Conservation (phyloP, 2,113 vertebrate species). For the Orientallactaga bullata region DNA sequence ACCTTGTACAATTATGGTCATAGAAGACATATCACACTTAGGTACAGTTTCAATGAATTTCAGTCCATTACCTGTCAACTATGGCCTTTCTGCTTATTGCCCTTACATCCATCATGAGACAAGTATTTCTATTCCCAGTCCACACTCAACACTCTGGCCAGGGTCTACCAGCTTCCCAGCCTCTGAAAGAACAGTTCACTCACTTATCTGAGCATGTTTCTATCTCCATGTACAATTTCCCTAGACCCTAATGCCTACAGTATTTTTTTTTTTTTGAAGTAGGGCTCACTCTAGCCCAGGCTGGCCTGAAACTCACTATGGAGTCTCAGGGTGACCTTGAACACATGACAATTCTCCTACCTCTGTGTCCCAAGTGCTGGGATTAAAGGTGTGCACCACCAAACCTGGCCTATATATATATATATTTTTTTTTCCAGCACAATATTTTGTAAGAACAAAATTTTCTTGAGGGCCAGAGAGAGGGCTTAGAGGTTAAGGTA, state of each 20-base stretch:
- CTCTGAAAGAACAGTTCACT: background rate
- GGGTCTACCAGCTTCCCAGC: background rate
- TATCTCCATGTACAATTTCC: background rate
- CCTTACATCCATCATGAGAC: background rate
- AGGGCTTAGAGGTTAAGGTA: too few relatives aligned
- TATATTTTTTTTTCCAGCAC: background rate
- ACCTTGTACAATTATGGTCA: background rate
- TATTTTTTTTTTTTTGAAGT: too few relatives aligned
- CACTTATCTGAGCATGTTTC: background rate
- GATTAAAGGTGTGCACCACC: too few relatives aligned
- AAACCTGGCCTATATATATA: too few relatives aligned
- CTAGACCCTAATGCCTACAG: background rate
- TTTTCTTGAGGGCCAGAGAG: too few relatives aligned
- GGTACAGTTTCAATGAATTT: background rate
- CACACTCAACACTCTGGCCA: background rate
- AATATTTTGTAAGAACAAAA: background rate
- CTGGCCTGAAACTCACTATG: too few relatives aligned
- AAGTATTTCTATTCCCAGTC: background rate
- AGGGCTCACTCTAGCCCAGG: too few relatives aligned
- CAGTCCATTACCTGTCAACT: background rate
- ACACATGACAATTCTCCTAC: too few relatives aligned
- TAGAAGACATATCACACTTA: background rate
- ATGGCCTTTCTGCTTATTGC: background rate
- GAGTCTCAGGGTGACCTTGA: too few relatives aligned
- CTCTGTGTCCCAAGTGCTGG: too few relatives aligned